Evolutionary conservation across 2,113 vertebrate genomes (phyloP).

Genomic region (Dermatemys mawii): DNA sequence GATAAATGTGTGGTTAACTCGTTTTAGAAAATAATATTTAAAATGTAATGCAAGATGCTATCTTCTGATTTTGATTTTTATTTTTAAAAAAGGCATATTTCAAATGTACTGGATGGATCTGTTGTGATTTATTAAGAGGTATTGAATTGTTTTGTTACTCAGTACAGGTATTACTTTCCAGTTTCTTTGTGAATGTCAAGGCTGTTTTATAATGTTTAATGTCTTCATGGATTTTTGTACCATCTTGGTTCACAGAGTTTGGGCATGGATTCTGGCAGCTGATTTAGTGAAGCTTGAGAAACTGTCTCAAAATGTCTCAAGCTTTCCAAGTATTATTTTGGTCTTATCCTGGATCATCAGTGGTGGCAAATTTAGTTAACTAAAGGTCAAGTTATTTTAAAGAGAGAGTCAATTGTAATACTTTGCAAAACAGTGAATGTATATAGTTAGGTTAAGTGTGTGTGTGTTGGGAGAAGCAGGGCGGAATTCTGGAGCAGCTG

Average conservation of each 20-base stretch:
- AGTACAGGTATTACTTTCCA: neutral
- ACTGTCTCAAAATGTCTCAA: neutral
- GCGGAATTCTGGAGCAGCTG: neutral
- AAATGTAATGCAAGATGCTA: neutral
- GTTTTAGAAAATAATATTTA: neutral
- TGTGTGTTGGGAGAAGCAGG: neutral
- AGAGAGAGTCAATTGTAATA: neutral
- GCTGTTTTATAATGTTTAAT: neutral
- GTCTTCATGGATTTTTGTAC: neutral
- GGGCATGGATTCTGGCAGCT: neutral
- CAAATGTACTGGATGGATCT: neutral
- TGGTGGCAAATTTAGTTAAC: neutral
- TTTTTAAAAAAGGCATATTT: neutral
- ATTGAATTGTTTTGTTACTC: neutral
- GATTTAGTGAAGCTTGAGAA: neutral
- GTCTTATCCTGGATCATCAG: neutral
- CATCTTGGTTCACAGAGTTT: neutral
- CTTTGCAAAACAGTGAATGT: neutral
- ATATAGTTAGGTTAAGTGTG: neutral
- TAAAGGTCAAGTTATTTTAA: neutral
- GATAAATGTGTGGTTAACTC: neutral
- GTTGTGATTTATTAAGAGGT: accelerated
- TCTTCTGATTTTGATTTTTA: neutral
- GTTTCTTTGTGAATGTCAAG: neutral
- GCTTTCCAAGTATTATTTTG: neutral